Conservation (phyloP, 2,113 vertebrate species). For the Sceloporus undulatus region DNA sequence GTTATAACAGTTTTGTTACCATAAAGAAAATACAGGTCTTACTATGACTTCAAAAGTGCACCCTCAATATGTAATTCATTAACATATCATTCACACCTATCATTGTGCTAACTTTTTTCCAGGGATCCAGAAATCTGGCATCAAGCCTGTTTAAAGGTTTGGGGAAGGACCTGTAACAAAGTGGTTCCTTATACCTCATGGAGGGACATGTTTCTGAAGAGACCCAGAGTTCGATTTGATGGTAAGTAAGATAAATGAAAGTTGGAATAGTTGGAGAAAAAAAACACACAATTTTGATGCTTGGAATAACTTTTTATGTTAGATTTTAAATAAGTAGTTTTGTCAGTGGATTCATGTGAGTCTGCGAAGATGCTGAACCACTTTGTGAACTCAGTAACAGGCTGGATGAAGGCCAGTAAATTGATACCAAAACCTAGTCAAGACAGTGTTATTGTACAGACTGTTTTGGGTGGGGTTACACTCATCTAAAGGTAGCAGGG, state of each 20-base stretch:
- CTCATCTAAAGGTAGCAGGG: background rate
- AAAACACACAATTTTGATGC: background rate
- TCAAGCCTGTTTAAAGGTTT: constrained; percentile 91
- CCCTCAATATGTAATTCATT: background rate
- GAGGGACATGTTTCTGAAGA: constrained; percentile 97
- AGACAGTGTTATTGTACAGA: background rate
- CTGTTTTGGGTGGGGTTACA: background rate
- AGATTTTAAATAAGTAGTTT: background rate
- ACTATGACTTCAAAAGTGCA: background rate
- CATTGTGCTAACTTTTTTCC: constrained; percentile 61
- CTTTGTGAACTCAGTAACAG: too few relatives aligned
- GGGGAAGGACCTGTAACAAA: constrained; percentile 94
- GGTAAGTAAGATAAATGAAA: constrained; percentile 85
- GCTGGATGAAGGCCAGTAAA: too few relatives aligned
- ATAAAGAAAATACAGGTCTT: background rate
- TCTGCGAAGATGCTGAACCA: background rate
- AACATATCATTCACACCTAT: too few relatives aligned
- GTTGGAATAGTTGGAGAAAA: background rate
- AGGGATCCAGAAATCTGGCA: constrained; percentile 99
- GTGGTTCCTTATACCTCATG: constrained; percentile 90
- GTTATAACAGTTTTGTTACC: background rate
- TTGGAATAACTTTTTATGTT: background rate
- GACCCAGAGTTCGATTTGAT: constrained; percentile 95
- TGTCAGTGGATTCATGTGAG: background rate
- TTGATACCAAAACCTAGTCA: too few relatives aligned